Evolutionary conservation across 2,113 vertebrate genomes (phyloP).

Genomic region (Morphnarchus princeps): DNA sequence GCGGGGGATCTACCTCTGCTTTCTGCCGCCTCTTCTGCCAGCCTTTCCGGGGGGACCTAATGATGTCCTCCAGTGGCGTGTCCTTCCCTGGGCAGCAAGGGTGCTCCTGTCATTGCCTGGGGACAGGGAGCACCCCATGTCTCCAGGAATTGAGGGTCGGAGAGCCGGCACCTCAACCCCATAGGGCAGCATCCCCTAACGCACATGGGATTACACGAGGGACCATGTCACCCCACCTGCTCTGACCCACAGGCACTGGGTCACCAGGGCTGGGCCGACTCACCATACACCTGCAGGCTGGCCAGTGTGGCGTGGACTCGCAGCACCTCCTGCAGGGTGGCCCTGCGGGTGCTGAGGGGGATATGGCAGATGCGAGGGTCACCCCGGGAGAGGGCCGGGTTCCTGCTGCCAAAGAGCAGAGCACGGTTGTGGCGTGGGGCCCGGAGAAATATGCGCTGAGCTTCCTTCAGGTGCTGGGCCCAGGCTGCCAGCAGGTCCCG

Average conservation of each 20-base stretch:
- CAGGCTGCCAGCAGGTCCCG: slow-evolving; percentile 86
- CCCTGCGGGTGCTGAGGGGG: slow-evolving; percentile 87
- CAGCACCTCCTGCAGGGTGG: slow-evolving; percentile 87
- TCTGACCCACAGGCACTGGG: not conserved
- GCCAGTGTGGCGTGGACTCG: slow-evolving; percentile 81
- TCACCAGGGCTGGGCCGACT: not conserved
- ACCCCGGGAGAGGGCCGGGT: slow-evolving; percentile 72
- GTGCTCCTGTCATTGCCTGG: not conserved
- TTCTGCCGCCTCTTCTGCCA: slow-evolving; percentile 3
- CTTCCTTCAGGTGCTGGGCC: slow-evolving; percentile 77
- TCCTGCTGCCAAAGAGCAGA: slow-evolving; percentile 79
- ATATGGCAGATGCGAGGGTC: slow-evolving; percentile 82
- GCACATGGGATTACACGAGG: not conserved
- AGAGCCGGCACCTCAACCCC: not conserved
- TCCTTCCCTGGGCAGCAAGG: slow-evolving; percentile 36
- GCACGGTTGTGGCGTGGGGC: slow-evolving; percentile 79
- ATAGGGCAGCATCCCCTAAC: not conserved
- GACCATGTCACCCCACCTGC: fast-evolving
- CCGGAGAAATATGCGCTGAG: slow-evolving; percentile 83
- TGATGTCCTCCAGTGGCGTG: slow-evolving; percentile 15
- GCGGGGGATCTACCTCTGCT: not conserved
- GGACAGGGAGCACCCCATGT: not conserved
- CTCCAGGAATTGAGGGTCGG: not conserved
- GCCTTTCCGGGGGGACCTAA: not conserved
- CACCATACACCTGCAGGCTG: slow-evolving; percentile 84